phyloP scores from a whole-genome alignment of 2,113 vertebrate species.

The Phaethornis superciliosus region DNA sequence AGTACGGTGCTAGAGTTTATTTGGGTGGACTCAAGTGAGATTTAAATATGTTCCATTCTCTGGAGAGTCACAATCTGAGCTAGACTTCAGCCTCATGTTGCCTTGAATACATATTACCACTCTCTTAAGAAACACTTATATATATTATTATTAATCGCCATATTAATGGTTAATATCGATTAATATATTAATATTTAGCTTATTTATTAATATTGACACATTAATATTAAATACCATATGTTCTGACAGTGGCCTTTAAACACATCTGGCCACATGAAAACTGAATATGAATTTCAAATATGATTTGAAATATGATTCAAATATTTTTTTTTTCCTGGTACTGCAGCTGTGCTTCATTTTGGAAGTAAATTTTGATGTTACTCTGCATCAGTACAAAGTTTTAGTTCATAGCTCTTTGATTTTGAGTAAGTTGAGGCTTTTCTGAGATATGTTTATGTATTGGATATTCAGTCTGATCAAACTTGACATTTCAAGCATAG shows the following conservation, averaged over 20 bases:
- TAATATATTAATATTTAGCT: no score
- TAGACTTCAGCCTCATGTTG: not conserved
- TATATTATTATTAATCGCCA: no score
- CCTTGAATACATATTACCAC: not conserved
- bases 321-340: not conserved
- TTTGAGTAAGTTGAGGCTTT: not conserved
- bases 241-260: not conserved
- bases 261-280: not conserved
- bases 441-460: not conserved
- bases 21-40: not conserved
- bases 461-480: not conserved
- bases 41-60: fast-evolving
- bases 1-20: not conserved
- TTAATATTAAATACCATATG: not conserved
- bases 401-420: not conserved
- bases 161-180: no score
- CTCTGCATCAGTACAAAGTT: not conserved
- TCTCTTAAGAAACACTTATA: not conserved
- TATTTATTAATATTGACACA: no score
- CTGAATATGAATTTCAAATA: not conserved
- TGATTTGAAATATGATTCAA: no score
- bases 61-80: not conserved
- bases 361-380: not conserved
- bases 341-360: not conserved
- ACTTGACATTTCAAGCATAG: not conserved